phyloP scores from a whole-genome alignment of 2,797 vertebrate genomes.

The Kryptopterus vitreolus region DNA sequence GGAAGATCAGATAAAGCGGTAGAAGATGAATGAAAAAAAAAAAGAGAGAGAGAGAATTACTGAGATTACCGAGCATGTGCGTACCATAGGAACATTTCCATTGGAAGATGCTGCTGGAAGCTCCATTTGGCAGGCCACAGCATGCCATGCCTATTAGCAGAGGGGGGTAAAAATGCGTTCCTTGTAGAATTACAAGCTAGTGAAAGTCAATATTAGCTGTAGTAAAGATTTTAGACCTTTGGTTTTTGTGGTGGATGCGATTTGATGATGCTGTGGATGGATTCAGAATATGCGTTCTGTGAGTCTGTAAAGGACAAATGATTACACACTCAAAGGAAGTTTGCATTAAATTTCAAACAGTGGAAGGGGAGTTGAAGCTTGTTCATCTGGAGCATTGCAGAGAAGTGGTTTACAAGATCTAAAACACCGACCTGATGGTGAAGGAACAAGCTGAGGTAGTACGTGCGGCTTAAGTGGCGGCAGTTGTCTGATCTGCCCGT shows the following conservation, averaged over 20 bases:
- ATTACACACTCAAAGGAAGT: slow-evolving; percentile 30
- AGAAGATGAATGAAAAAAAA: too few species aligned
- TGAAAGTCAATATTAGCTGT: neutral
- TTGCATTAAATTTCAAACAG: neutral
- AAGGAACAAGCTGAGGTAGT: slow-evolving; percentile 42
- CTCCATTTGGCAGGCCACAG: slow-evolving; percentile 54
- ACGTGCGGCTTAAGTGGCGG: slow-evolving; percentile 63
- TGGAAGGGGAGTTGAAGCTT: too few species aligned
- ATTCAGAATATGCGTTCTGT: slow-evolving; percentile 56
- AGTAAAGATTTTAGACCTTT: slow-evolving; percentile 69
- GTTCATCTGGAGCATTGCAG: slow-evolving; percentile 5
- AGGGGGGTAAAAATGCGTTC: slow-evolving; percentile 44
- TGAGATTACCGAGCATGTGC: neutral
- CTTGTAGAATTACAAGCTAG: neutral
- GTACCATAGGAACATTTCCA: slow-evolving; percentile 26
- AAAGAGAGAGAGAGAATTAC: neutral
- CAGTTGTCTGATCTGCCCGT: slow-evolving; percentile 48
- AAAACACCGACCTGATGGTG: slow-evolving; percentile 62
- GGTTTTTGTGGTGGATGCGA: slow-evolving; percentile 76
- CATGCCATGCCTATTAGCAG: slow-evolving; percentile 63
- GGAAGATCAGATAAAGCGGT: too few species aligned
- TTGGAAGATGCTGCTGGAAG: neutral
- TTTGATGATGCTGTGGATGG: slow-evolving; percentile 79
- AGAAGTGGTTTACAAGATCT: neutral
- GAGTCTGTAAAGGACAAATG: slow-evolving; percentile 56